A percentile compares a stretch with the other conserved stretches of the same genome.
These are phyloP conservation scores for Dilophus febrilis DNA, from an alignment of 2,888 invertebrate genomes.

Conservation along the genomic window DNA sequence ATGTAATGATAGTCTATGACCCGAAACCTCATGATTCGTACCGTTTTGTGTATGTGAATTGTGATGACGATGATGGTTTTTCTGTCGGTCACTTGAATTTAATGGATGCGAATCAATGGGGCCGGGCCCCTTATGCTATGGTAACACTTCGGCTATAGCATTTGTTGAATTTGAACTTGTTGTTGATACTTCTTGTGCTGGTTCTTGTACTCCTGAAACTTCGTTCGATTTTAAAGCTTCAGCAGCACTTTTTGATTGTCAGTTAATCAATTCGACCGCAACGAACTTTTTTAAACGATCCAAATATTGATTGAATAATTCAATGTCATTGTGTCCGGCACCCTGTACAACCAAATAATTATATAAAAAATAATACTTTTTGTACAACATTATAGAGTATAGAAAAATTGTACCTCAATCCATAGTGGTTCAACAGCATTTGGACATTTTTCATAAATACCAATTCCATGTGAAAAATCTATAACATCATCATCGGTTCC, in stretches of 20 bases:
- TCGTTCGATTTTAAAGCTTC: background rate
- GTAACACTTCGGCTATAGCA: background rate
- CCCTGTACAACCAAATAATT: constrained; percentile 35
- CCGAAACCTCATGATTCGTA: background rate
- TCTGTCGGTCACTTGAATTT: background rate
- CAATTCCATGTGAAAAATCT: constrained; percentile 86
- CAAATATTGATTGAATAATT: constrained; percentile 82
- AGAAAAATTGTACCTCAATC: constrained; percentile 67
- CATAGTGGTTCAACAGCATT: constrained; percentile 85
- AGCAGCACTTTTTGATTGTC: constrained; percentile 36
- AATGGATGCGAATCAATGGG: background rate
- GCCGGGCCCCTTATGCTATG: constrained; percentile 1
- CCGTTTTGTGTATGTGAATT: background rate
- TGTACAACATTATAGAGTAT: too few relatives aligned
- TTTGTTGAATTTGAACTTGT: background rate
- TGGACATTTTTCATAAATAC: constrained; percentile 88
- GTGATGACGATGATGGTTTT: too few relatives aligned
- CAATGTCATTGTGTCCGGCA: constrained; percentile 91
- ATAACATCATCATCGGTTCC: constrained; percentile 95
- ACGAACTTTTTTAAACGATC: constrained; percentile 89
- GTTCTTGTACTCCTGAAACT: background rate
- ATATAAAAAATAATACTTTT: background rate
- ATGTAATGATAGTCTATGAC: background rate
- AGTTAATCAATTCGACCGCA: constrained; percentile 75
- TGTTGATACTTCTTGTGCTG: background rate